Evolutionary conservation across 2,797 vertebrate genomes (phyloP).

Genomic region (Simalia tracyae): DNA sequence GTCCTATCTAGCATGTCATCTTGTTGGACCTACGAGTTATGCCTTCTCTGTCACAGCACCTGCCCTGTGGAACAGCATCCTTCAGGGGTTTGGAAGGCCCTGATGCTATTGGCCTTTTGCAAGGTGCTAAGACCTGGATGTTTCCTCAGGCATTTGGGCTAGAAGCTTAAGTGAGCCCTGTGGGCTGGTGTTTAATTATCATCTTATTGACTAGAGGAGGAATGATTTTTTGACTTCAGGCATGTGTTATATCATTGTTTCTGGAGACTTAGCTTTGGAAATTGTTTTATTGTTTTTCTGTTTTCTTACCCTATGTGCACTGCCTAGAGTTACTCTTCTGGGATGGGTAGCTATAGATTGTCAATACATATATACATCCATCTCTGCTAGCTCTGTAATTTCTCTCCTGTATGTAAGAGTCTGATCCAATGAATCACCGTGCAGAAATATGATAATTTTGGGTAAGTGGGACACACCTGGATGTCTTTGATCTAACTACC

Average conservation of each 20-base stretch:
- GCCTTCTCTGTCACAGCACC: background rate
- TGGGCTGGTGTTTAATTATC: background rate
- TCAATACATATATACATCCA: background rate
- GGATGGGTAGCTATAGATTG: background rate
- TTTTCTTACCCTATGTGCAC: background rate
- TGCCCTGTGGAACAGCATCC: background rate
- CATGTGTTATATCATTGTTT: background rate
- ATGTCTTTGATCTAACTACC: conserved; percentile 5
- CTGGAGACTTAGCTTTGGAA: background rate
- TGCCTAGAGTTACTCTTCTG: background rate
- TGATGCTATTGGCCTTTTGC: background rate
- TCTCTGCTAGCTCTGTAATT: background rate
- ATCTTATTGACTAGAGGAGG: background rate
- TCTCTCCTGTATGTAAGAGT: background rate
- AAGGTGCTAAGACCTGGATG: background rate
- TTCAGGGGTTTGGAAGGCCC: background rate
- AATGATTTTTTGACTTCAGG: background rate
- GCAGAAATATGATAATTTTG: background rate
- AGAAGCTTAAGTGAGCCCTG: background rate
- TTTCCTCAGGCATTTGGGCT: background rate
- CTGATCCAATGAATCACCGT: background rate
- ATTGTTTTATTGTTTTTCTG: background rate
- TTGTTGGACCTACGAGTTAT: background rate
- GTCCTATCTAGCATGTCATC: background rate
- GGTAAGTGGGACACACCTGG: conserved; percentile 1